Percentiles rank a stretch among this genome's conserved stretches.
Conservation (phyloP, 2,888 invertebrate genomes). For the Nomada lathburiana region DNA sequence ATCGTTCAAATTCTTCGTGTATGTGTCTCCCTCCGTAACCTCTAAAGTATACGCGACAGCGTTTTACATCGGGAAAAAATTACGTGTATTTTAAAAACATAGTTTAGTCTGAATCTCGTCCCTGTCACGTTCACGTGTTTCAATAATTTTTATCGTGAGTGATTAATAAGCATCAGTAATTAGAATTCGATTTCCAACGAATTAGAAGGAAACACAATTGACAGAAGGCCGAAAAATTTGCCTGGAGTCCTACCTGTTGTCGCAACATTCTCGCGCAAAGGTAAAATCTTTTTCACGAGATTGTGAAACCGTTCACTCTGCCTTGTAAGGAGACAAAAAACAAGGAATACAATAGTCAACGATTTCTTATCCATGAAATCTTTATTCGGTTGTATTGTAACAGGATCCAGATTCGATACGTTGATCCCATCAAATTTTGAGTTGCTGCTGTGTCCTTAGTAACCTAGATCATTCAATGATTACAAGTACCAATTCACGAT, state of each 20-base stretch:
- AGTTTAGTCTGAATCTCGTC: conserved; percentile 26
- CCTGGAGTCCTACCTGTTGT: conserved; percentile 51
- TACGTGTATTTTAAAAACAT: conserved; percentile 34
- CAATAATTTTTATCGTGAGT: neutral
- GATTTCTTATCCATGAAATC: neutral
- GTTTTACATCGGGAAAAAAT: conserved; percentile 50
- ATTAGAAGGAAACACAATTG: conserved; percentile 33
- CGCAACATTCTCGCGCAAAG: conserved; percentile 23
- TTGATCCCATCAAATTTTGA: conserved; percentile 27
- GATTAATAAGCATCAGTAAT: neutral
- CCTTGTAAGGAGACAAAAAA: neutral
- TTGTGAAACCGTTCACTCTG: neutral
- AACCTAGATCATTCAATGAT: neutral
- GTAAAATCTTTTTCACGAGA: conserved; percentile 23
- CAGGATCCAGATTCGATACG: conserved; percentile 20
- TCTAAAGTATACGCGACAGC: conserved; percentile 45
- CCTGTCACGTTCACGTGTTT: conserved; percentile 5
- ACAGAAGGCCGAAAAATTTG: conserved; percentile 40
- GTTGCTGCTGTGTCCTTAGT: neutral
- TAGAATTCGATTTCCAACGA: neutral
- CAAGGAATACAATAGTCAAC: neutral
- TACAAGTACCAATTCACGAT: neutral
- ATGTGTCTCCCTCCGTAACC: conserved; percentile 49
- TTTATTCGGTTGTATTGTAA: neutral
- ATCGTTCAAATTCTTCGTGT: conserved; percentile 58